These are phyloP conservation scores for Papilio machaon DNA, from an alignment of 1,140 invertebrate species.

Conservation along the genomic window DNA sequence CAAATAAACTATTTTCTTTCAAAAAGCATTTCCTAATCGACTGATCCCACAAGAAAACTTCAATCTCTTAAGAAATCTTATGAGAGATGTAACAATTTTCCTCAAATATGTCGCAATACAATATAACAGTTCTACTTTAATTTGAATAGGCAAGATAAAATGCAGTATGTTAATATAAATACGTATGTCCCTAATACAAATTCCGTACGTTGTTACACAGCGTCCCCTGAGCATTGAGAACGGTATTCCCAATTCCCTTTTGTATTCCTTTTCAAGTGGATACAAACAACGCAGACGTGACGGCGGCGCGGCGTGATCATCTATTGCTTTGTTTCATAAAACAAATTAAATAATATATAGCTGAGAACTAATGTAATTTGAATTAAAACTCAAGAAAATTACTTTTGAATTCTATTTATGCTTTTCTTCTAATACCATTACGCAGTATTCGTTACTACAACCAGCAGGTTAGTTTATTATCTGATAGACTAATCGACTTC, in stretches of 20 bases:
- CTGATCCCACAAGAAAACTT: no score
- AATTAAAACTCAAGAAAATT: not conserved
- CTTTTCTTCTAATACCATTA: not conserved
- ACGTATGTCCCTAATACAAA: not conserved
- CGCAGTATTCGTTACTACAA: no score
- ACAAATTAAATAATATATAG: not conserved
- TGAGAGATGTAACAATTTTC: not conserved
- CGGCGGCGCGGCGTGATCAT: not conserved
- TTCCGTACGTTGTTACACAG: constrained; percentile 14
- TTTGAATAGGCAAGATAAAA: not conserved
- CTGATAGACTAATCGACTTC: no score
- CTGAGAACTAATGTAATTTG: not conserved
- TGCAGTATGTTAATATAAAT: not conserved
- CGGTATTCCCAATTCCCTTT: constrained; percentile 40
- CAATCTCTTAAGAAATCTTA: no score
- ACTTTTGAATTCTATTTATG: not conserved
- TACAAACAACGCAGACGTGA: constrained; percentile 46
- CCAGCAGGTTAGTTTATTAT: no score
- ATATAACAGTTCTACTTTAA: not conserved
- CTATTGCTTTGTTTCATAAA: not conserved
- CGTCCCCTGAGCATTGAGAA: constrained; percentile 32
- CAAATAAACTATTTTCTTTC: no score
- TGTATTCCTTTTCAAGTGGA: constrained; percentile 34
- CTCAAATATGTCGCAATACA: not conserved
- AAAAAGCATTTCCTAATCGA: no score